Percentiles rank a stretch among this genome's conserved stretches.
Conservation (phyloP, 2,113 vertebrate species). For the cattle (Bos taurus) region DNA sequence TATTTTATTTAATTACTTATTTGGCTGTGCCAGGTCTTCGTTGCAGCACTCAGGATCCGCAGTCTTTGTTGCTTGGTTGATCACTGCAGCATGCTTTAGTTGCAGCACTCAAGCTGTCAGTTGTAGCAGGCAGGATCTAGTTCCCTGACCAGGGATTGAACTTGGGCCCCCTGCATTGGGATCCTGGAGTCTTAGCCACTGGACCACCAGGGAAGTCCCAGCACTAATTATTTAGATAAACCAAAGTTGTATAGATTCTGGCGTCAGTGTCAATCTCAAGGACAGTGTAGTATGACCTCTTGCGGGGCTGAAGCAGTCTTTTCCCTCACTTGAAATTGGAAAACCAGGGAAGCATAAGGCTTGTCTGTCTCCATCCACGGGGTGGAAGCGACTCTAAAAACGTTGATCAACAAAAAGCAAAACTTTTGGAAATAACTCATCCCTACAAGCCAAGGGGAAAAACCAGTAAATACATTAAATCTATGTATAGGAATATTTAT, state of each 20-base stretch:
- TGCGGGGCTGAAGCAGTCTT: not conserved
- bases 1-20: not conserved
- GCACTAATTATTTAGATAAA: not conserved
- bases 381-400: not conserved
- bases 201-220: not conserved
- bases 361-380: not conserved
- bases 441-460: not conserved
- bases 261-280: not conserved
- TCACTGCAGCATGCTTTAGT: not conserved
- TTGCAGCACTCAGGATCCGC: not conserved
- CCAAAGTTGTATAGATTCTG: not conserved
- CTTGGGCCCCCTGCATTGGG: not conserved
- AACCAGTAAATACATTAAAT: not conserved
- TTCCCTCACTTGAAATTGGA: not conserved
- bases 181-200: not conserved
- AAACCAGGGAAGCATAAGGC: not conserved
- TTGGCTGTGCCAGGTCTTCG: not conserved
- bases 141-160: not conserved
- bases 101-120: not conserved
- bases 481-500: not conserved
- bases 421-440: not conserved
- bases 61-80: not conserved
- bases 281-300: not conserved
- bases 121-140: not conserved
- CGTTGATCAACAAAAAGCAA: not conserved